Evolutionary conservation across 2,888 invertebrate species (phyloP).

Genomic region (Eupithecia pulchellata): DNA sequence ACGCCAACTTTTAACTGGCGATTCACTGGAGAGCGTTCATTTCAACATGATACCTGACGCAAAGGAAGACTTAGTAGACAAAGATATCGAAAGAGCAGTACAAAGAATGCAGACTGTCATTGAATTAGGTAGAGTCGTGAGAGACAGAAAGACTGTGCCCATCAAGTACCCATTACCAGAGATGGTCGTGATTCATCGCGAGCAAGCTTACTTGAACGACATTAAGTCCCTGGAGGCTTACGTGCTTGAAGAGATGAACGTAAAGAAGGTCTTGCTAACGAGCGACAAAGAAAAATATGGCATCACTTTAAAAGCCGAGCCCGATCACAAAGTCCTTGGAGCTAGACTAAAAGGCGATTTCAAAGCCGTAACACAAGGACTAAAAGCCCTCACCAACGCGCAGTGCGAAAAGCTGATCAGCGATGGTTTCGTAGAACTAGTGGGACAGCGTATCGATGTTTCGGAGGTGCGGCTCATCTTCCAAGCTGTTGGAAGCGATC

Average conservation of each 20-base stretch:
- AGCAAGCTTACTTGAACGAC: slow-evolving; percentile 90
- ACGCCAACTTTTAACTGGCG: slow-evolving; percentile 86
- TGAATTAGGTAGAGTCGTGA: slow-evolving; percentile 95
- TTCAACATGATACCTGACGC: slow-evolving; percentile 95
- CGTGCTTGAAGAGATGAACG: slow-evolving; percentile 96
- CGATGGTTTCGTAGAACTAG: slow-evolving; percentile 89
- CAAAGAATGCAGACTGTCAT: slow-evolving; percentile 97
- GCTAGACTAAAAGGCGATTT: slow-evolving; percentile 95
- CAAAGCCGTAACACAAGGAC: slow-evolving; percentile 92
- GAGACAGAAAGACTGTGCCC: slow-evolving; percentile 97
- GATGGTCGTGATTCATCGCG: slow-evolving; percentile 97
- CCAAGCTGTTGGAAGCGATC: slow-evolving; percentile 87
- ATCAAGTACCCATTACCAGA: slow-evolving; percentile 98
- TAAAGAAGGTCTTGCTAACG: slow-evolving; percentile 92
- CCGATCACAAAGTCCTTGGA: slow-evolving; percentile 96
- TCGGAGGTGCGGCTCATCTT: slow-evolving; percentile 94
- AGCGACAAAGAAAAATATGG: slow-evolving; percentile 97
- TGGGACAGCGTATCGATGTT: slow-evolving; percentile 91
- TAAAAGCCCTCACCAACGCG: slow-evolving; percentile 91
- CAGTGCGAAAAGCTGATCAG: slow-evolving; percentile 91
- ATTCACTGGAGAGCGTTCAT: slow-evolving; percentile 92
- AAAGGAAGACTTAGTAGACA: slow-evolving; percentile 89
- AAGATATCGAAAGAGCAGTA: slow-evolving; percentile 95
- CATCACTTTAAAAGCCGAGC: slow-evolving; percentile 95
- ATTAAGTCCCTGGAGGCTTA: slow-evolving; percentile 92